Conservation (phyloP, 1,140 invertebrate genomes). For the Eciton burchellii region DNA sequence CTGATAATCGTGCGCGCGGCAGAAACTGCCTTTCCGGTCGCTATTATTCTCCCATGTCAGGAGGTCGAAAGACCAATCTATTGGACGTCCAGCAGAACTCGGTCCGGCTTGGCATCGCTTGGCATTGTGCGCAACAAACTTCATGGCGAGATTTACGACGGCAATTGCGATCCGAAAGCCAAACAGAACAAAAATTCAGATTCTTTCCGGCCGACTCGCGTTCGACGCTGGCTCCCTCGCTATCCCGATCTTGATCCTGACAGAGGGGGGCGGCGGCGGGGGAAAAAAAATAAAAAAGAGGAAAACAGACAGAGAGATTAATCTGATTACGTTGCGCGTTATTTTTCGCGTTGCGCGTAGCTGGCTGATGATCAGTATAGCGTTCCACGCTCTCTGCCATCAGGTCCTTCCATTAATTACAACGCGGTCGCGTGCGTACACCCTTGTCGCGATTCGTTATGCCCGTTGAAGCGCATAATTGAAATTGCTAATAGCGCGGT, state of each 20-base stretch:
- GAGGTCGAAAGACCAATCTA: conserved; percentile 64
- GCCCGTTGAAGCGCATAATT: conserved; percentile 61
- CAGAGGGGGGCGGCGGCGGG: too few species aligned
- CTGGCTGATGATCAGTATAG: conserved; percentile 35
- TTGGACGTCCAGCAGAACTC: conserved; percentile 43
- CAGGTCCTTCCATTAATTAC: conserved; percentile 59
- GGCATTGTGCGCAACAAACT: conserved; percentile 73
- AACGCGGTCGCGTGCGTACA: conserved; percentile 52
- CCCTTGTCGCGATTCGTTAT: conserved; percentile 56
- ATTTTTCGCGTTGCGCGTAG: too few species aligned
- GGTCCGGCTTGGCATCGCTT: conserved; percentile 38
- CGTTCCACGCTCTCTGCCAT: conserved; percentile 27
- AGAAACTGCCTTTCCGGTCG: neutral
- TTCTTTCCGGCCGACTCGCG: conserved; percentile 20
- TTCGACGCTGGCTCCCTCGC: neutral
- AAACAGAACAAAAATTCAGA: conserved; percentile 60
- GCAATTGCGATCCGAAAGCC: conserved; percentile 74
- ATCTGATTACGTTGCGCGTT: too few species aligned
- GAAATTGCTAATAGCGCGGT: conserved; percentile 52
- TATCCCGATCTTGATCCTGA: conserved; percentile 65
- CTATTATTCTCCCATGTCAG: conserved; percentile 44
- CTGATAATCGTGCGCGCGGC: conserved; percentile 5
- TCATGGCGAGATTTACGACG: conserved; percentile 75
- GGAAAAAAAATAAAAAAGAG: too few species aligned
- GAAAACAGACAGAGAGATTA: too few species aligned